Percentiles rank a stretch among this genome's conserved stretches.
These are phyloP conservation scores for Apistogramma diplotaenia DNA, from an alignment of 2,113 vertebrate genomes.

Conservation along the genomic window DNA sequence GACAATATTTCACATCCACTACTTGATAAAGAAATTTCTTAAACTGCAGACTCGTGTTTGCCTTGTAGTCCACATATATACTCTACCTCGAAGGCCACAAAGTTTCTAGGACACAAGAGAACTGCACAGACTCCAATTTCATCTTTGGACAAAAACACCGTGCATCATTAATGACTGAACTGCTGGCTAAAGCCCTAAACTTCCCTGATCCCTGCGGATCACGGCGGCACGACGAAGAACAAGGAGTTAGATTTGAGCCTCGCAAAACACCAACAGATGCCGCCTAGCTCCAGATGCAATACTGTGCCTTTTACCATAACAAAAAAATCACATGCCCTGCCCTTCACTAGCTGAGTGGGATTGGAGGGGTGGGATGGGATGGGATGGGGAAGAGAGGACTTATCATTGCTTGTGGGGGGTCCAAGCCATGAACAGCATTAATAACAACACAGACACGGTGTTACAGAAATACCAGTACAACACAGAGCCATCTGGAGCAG, in stretches of 20 bases:
- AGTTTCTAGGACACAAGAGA: neutral
- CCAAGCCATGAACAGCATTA: slow-evolving; percentile 37
- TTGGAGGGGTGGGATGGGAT: neutral
- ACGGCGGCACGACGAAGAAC: slow-evolving; percentile 12
- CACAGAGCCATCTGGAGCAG: slow-evolving; percentile 63
- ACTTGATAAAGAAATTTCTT: neutral
- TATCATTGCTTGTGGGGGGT: slow-evolving; percentile 26
- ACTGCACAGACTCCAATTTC: neutral
- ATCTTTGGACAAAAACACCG: neutral
- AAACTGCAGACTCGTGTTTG: neutral
- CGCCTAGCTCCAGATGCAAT: slow-evolving; percentile 48
- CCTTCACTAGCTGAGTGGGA: slow-evolving; percentile 26
- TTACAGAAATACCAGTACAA: slow-evolving; percentile 33
- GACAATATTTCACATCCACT: neutral
- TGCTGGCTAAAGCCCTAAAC: neutral
- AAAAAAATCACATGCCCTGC: slow-evolving; percentile 52
- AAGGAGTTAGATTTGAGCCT: slow-evolving; percentile 25
- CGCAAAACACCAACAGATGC: slow-evolving; percentile 59
- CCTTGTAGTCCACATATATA: neutral
- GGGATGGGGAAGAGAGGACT: slow-evolving; percentile 12
- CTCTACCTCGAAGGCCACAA: neutral
- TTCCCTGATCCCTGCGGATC: slow-evolving; percentile 33
- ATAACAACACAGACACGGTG: slow-evolving; percentile 14
- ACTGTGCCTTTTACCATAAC: slow-evolving; percentile 38
- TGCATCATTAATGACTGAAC: neutral